Conservation (phyloP, 2,797 vertebrate genomes). For the Mastacembelus armatus region DNA sequence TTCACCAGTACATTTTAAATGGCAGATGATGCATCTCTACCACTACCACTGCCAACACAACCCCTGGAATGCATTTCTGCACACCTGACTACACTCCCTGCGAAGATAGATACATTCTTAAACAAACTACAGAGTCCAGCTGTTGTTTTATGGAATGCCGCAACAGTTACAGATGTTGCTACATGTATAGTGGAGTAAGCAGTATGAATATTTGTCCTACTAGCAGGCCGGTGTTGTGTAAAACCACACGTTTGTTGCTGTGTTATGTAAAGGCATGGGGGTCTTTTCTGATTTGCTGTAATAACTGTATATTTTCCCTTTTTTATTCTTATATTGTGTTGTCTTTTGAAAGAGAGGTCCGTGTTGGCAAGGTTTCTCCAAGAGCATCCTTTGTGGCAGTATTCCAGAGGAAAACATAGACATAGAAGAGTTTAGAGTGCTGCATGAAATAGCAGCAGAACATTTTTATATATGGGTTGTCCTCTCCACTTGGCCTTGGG, state of each 20-base stretch:
- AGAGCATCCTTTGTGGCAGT: conserved; percentile 78
- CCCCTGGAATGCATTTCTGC: conserved; percentile 15
- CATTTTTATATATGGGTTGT: conserved; percentile 56
- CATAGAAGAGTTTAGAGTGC: conserved; percentile 54
- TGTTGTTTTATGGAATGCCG: conserved; percentile 50
- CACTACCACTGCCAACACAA: conserved; percentile 8
- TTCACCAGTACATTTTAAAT: conserved; percentile 66
- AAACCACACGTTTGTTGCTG: conserved; percentile 59
- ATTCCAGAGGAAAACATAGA: conserved; percentile 75
- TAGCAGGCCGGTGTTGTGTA: conserved; percentile 60
- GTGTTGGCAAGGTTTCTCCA: conserved; percentile 69
- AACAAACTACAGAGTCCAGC: conserved; percentile 66
- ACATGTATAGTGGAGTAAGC: conserved; percentile 80
- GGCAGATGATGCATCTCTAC: conserved; percentile 58
- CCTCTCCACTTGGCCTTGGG: conserved; percentile 51
- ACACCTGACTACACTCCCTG: conserved; percentile 31
- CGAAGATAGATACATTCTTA: conserved; percentile 77
- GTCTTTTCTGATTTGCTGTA: conserved; percentile 52
- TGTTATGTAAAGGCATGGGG: conserved; percentile 79
- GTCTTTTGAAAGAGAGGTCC: conserved; percentile 60
- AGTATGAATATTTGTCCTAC: conserved; percentile 61
- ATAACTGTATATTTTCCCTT: conserved; percentile 65
- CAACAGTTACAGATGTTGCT: conserved; percentile 77
- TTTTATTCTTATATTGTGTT: conserved; percentile 31
- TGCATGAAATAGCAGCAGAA: conserved; percentile 64